Evolutionary conservation across 1,140 invertebrate species (phyloP).

Genomic region (Cyclargus thomasi): DNA sequence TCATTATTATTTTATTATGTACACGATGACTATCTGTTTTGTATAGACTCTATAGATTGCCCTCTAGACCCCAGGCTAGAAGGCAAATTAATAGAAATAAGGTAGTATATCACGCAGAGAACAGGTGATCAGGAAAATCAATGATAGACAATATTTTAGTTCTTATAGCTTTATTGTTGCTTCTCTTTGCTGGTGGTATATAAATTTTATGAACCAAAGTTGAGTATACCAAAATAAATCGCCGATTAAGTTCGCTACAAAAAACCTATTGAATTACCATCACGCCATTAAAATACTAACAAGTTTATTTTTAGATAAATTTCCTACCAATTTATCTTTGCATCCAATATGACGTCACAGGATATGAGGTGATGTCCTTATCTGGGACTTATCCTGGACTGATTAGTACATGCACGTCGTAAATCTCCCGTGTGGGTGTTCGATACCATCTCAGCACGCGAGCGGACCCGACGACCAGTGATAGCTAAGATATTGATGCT

Average conservation of each 20-base stretch:
- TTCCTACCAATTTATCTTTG: too few relatives aligned
- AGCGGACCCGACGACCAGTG: slow-evolving; percentile 10
- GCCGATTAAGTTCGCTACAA: too few relatives aligned
- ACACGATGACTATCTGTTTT: not conserved
- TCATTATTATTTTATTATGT: not conserved
- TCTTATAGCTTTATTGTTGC: not conserved
- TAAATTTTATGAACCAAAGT: too few relatives aligned
- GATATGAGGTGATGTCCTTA: not conserved
- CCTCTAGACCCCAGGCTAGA: not conserved
- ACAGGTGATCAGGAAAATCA: not conserved
- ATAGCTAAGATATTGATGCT: not conserved
- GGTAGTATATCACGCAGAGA: not conserved
- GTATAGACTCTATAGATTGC: not conserved
- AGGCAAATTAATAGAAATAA: not conserved
- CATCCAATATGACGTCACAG: not conserved
- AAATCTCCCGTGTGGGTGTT: slow-evolving; percentile 24
- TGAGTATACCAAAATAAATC: too few relatives aligned
- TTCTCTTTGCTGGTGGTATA: too few relatives aligned
- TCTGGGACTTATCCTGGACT: slow-evolving; percentile 16
- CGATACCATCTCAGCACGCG: slow-evolving; percentile 31
- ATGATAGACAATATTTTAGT: not conserved
- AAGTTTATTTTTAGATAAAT: too few relatives aligned
- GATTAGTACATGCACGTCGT: slow-evolving; percentile 27
- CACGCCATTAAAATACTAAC: too few relatives aligned
- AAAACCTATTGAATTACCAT: too few relatives aligned